phyloP scores from a whole-genome alignment of 2,797 vertebrate genomes.

The Hapalemur alaotrensis region DNA sequence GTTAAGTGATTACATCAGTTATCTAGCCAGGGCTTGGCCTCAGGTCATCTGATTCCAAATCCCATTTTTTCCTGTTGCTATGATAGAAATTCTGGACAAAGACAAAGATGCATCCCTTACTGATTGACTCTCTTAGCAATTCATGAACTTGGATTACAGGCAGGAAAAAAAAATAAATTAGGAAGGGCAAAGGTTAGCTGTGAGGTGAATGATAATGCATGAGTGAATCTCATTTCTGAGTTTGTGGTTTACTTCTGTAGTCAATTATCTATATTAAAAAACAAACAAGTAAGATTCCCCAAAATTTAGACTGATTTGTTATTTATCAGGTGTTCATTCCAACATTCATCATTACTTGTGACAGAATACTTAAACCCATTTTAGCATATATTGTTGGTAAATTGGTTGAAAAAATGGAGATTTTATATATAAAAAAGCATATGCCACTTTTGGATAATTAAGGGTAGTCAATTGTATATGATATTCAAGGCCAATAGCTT shows the following conservation, averaged over 20 bases:
- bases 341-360: background rate
- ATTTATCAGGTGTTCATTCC: conserved; percentile 1
- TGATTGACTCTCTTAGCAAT: background rate
- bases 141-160: background rate
- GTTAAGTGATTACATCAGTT: background rate
- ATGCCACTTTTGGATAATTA: conserved; percentile 21
- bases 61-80: background rate
- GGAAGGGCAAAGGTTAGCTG: background rate
- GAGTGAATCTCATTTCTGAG: background rate
- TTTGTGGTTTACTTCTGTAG: background rate
- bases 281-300: background rate
- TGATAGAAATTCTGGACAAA: conserved; percentile 14
- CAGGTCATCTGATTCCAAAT: background rate
- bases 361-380: background rate
- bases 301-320: background rate
- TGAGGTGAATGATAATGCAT: background rate
- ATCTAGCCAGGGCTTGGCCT: background rate
- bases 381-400: background rate
- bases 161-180: background rate
- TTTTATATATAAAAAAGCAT: conserved; percentile 27
- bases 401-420: background rate
- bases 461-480: background rate
- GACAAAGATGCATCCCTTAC: background rate
- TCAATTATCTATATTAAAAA: conserved; percentile 22
- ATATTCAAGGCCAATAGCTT: conserved; percentile 74